These are phyloP conservation scores for Alauda arvensis DNA, from an alignment of 2,797 vertebrate genomes.

Conservation along the genomic window DNA sequence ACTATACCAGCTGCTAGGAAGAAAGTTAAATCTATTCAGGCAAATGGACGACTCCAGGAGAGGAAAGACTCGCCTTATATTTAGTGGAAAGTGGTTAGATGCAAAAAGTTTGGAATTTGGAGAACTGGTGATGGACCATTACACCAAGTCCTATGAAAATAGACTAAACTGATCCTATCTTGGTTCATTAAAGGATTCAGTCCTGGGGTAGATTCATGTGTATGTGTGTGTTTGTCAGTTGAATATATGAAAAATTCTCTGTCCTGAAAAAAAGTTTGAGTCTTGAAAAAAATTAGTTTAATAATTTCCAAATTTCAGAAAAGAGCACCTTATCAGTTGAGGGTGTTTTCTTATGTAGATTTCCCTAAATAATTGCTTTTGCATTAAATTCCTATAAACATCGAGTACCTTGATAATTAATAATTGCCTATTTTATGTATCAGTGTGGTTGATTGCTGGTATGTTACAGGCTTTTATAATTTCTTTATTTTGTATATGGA, in stretches of 20 bases:
- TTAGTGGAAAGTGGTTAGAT: not conserved
- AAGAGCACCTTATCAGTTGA: not conserved
- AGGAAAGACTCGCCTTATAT: not conserved
- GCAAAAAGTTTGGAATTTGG: not conserved
- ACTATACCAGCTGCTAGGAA: not conserved
- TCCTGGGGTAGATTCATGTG: not conserved
- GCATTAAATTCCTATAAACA: conserved; percentile 4
- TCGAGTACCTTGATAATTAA: not conserved
- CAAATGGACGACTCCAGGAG: not conserved
- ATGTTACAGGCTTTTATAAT: not conserved
- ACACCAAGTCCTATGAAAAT: not conserved
- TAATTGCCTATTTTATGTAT: not conserved
- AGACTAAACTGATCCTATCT: not conserved
- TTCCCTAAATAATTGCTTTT: not conserved
- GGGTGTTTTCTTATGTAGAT: not conserved
- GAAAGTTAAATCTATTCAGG: not conserved
- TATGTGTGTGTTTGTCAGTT: not conserved
- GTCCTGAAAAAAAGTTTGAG: not conserved
- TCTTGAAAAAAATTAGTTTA: not conserved
- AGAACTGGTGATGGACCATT: not conserved
- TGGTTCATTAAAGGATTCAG: not conserved
- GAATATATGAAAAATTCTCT: not conserved
- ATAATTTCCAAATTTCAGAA: not conserved
- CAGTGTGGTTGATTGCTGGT: not conserved
- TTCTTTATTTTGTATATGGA: not conserved